Percentiles rank a stretch among this genome's conserved stretches.
These are phyloP conservation scores for Netelia melanura DNA, from an alignment of 2,888 invertebrate genomes.

Conservation along the genomic window DNA sequence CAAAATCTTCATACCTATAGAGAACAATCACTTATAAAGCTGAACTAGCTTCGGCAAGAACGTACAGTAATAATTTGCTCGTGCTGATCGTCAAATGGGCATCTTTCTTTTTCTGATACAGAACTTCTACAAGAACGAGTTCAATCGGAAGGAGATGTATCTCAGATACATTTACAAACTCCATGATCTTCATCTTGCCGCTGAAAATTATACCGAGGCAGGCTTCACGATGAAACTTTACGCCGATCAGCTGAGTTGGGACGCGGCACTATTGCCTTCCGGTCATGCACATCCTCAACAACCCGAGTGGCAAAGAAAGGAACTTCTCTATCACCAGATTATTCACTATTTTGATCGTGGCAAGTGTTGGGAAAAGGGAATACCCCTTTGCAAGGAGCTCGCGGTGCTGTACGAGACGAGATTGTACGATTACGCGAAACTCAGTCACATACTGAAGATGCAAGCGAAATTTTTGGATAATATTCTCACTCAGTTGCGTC, in stretches of 20 bases:
- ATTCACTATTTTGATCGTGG: conserved; percentile 97
- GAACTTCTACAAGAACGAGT: conserved; percentile 98
- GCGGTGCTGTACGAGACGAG: conserved; percentile 94
- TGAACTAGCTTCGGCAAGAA: not conserved
- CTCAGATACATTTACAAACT: conserved; percentile 97
- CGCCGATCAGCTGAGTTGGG: conserved; percentile 95
- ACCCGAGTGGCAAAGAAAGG: conserved; percentile 96
- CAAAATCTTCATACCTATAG: not conserved
- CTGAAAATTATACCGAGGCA: conserved; percentile 97
- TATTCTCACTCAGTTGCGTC: conserved; percentile 94
- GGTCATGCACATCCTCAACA: conserved; percentile 91
- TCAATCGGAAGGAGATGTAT: conserved; percentile 98
- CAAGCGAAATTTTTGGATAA: conserved; percentile 97
- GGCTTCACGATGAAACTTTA: conserved; percentile 97
- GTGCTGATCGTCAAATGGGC: conserved; percentile 69
- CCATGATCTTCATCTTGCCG: conserved; percentile 95
- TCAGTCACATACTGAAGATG: conserved; percentile 93
- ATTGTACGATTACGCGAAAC: conserved; percentile 94
- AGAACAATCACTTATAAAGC: conserved; percentile 19
- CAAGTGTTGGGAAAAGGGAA: conserved; percentile 98
- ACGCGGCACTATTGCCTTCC: conserved; percentile 87
- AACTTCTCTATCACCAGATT: conserved; percentile 94
- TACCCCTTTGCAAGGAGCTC: conserved; percentile 95
- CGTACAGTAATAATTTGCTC: not conserved
- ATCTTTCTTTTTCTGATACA: conserved; percentile 82